Conservation (phyloP, 2,888 invertebrate genomes). For the Dendrolimus houi region DNA sequence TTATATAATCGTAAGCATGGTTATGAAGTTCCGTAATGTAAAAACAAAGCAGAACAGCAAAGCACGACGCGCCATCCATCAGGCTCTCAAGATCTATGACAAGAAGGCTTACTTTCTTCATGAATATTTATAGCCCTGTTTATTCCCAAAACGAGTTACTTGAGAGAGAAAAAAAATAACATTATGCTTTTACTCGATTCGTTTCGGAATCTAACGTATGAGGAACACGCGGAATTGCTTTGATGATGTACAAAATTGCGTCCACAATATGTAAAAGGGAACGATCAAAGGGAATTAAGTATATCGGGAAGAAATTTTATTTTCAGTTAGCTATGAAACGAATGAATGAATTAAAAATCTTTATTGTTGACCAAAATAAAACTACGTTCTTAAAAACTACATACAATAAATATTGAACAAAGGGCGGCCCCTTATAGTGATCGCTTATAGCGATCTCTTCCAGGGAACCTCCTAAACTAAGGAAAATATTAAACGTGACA, state of each 20-base stretch:
- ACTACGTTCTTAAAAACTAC: too few species aligned
- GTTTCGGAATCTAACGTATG: slow-evolving; percentile 20
- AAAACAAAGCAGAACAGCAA: slow-evolving; percentile 28
- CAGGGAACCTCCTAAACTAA: too few species aligned
- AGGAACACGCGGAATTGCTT: slow-evolving; percentile 14
- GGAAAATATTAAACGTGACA: too few species aligned
- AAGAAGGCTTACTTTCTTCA: slow-evolving; percentile 63
- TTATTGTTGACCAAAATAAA: too few species aligned
- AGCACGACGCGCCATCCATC: slow-evolving; percentile 58
- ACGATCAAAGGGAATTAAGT: neutral
- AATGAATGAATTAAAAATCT: too few species aligned
- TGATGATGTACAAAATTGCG: slow-evolving; percentile 19
- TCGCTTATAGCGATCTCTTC: too few species aligned
- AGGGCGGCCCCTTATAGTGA: too few species aligned
- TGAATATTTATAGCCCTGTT: slow-evolving; percentile 65
- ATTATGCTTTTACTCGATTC: slow-evolving; percentile 35
- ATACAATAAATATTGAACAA: too few species aligned
- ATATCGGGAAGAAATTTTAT: too few species aligned
- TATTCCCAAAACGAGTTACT: slow-evolving; percentile 42
- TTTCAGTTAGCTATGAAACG: too few species aligned
- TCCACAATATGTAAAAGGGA: slow-evolving; percentile 10
- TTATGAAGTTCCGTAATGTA: neutral
- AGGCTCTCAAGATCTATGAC: slow-evolving; percentile 61
- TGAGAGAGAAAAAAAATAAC: slow-evolving; percentile 29
- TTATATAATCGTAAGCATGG: too few species aligned